Evolutionary conservation across 30 jellyfish, hydroid and myxozoan species (phyloP), one percentile per base, ranked within the genome.

Genomic region (Haliclystus octoradiatus): DNA sequence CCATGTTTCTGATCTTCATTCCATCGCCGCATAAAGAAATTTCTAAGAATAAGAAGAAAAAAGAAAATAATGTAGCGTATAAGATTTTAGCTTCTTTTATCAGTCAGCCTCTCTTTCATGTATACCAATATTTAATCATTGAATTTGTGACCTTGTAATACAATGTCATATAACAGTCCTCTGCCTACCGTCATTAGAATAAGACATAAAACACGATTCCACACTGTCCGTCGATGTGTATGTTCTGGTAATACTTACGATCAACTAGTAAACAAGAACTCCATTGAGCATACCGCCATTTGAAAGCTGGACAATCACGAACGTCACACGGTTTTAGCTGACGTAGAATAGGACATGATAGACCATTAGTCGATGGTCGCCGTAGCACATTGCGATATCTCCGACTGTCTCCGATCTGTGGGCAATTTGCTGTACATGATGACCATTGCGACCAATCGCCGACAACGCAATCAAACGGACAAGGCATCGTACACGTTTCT

Each of bases 391-490:
- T 72, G 26, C 92, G 66, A 62, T 79, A 82, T 27, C 92, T 28
- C 34, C 79, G 40, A 30, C 83, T 46, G n/a, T 69, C 79, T 23
- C 92, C 92, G 25, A 81, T 80, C 29, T 46, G 70, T 31, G 92
- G 92, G 60, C 92, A 79, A 13, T 50, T 67, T 29, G 81, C 68
- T 26, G 90, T 68, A 51, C 90, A 77, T 40, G 57, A 34, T 9
- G 90, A 66, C 90, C 90, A 77, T 14, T 51, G 24, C 3, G 70
- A 68, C 90, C 90, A 77, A 2, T 67, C 49, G 2, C 90, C 90
- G 27, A 77, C 90, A 31, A 69, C 90, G 51, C 90, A 77, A 66
- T 77, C 90, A n/a, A 81, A 76, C 26, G 90, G 90, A 40, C 90
- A 77, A 32, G 31, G 32, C 62, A 67, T 32, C 9, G 69, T 47